Conservation (phyloP, 2,797 vertebrate genomes). For the Microcaecilia unicolor region DNA sequence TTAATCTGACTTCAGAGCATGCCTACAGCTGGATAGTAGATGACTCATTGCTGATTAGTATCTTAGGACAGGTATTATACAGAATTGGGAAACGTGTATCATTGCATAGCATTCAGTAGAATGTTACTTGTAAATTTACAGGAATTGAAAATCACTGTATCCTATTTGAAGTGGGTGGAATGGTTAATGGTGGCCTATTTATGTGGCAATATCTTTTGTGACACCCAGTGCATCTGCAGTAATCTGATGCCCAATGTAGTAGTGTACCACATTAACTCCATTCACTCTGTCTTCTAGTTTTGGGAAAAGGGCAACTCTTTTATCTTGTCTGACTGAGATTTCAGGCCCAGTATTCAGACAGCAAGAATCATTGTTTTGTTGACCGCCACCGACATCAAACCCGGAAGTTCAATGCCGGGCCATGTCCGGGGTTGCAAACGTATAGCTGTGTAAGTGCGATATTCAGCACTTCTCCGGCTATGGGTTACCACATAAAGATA, state of each 20-base stretch:
- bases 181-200: neutral
- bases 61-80: neutral
- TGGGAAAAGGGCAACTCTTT: too few species aligned
- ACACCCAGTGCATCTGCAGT: constrained; percentile 1
- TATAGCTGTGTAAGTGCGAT: too few species aligned
- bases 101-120: too few species aligned
- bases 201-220: neutral
- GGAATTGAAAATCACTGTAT: neutral
- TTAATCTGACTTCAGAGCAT: neutral
- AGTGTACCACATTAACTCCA: constrained; percentile 6
- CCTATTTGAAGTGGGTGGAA: neutral
- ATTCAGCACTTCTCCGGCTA: too few species aligned
- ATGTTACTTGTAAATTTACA: too few species aligned
- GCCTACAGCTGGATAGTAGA: neutral
- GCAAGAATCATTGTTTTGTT: too few species aligned
- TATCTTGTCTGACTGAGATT: too few species aligned
- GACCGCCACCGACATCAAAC: too few species aligned
- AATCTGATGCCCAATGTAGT: constrained; percentile 16
- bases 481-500: too few species aligned
- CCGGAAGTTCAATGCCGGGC: too few species aligned
- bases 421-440: too few species aligned
- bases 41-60: neutral
- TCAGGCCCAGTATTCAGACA: too few species aligned
- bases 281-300: neutral
- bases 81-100: accelerated